phyloP scores from a whole-genome alignment of 2,113 vertebrate species.

The Pheucticus melanocephalus region DNA sequence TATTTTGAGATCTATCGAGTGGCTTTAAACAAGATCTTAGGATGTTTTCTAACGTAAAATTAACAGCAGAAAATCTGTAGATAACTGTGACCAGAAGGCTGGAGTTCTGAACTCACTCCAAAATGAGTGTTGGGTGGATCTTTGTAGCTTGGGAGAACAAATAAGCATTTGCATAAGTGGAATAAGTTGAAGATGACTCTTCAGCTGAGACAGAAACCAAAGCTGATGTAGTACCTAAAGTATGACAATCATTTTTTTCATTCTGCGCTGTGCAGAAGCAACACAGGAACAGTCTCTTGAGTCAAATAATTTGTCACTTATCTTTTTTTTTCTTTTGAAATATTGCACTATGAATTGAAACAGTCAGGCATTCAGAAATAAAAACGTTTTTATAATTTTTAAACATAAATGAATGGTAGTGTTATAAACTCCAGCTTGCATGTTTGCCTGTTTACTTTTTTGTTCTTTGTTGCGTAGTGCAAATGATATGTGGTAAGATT shows the following conservation, averaged over 20 bases:
- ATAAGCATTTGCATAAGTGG: not conserved
- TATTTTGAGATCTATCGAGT: not conserved
- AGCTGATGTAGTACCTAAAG: slow-evolving; percentile 3
- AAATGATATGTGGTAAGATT: not conserved
- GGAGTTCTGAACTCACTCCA: not conserved
- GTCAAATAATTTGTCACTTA: not conserved
- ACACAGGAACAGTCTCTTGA: not conserved
- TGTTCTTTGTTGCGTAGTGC: not conserved
- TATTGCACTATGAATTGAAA: not conserved
- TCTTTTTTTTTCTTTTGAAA: not conserved
- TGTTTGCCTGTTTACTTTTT: not conserved
- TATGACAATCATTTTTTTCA: not conserved
- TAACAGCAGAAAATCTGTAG: not conserved
- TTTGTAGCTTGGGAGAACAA: not conserved
- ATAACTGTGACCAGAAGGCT: not conserved
- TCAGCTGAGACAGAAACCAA: slow-evolving; percentile 7
- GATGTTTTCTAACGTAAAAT: not conserved
- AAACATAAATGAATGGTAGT: not conserved
- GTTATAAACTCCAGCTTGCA: not conserved
- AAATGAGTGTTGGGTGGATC: not conserved
- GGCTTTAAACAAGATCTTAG: not conserved
- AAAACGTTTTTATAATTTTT: not conserved
- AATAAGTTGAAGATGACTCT: slow-evolving; percentile 3
- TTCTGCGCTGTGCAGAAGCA: not conserved
- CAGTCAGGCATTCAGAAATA: not conserved